Conservation (phyloP, 1,140 invertebrate species). For the Goniozus legneri region DNA sequence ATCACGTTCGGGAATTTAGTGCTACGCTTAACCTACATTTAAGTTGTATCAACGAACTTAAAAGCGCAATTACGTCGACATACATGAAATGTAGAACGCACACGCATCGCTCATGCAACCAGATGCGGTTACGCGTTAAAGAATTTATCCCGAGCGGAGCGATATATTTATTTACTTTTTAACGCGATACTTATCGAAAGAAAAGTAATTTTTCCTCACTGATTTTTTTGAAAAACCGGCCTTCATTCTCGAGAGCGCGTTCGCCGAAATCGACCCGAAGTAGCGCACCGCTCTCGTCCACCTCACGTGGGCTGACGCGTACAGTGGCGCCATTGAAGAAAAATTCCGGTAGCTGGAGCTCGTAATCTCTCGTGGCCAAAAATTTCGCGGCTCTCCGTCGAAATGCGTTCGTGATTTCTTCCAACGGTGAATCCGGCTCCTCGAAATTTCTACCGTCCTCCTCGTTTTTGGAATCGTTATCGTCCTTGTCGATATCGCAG, state of each 20-base stretch:
- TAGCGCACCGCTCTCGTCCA: constrained; percentile 69
- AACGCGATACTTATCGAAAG: constrained; percentile 1
- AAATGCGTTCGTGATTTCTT: constrained; percentile 69
- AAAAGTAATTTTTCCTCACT: constrained; percentile 56
- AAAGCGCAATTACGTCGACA: not conserved
- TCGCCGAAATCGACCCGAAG: constrained; percentile 68
- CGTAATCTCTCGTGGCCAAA: constrained; percentile 71
- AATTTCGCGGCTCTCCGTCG: constrained; percentile 68
- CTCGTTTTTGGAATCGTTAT: constrained; percentile 28
- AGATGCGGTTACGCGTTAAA: too few relatives aligned
- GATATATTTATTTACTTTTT: not conserved
- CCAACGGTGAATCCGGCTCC: constrained; percentile 56
- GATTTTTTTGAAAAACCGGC: constrained; percentile 70
- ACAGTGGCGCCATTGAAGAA: constrained; percentile 68
- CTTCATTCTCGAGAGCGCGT: constrained; percentile 45
- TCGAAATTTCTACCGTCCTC: constrained; percentile 33
- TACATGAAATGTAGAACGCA: not conserved
- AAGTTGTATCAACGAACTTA: not conserved
- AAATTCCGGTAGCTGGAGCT: constrained; percentile 65
- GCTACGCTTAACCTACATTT: too few relatives aligned
- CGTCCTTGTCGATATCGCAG: not conserved
- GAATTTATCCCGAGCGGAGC: not conserved
- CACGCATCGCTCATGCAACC: too few relatives aligned
- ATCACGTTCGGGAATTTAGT: too few relatives aligned
- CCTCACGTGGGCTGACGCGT: constrained; percentile 66